Base-by-base conservation (phyloP, 2,113 vertebrate species). In the Psophia crepitans region DNA sequence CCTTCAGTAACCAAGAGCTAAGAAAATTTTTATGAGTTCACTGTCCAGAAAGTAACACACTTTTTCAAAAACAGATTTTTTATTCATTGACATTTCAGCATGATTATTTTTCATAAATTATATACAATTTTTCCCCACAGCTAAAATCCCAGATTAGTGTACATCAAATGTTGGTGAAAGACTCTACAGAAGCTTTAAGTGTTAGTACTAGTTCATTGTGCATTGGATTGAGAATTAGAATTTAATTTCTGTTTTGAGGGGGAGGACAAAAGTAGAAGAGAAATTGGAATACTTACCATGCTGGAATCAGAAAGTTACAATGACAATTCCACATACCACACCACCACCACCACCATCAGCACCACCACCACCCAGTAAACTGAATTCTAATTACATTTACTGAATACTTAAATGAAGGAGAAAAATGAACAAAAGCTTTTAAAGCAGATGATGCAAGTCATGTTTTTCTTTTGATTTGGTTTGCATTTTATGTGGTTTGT, bases 391-490 rank as follows among this genome's bases (percentile, higher is more conserved):
- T 87, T 91, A 61, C 19, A 33, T 90, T 80, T 87, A 58, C 46
- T 26, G 60, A 79, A 58, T 75, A 75, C 21, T 70, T 90, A 82
- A 76, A 73, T 43, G 20, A 58, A 87, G 20, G 23, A 80, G 37
- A 81, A 90, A 81, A 90, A 65, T 37, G 18, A 88, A 65, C 66
- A 66, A 73, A 90, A 93, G 20, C 78, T 96, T 96, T 87, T 88
- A 92, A 85, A 87, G 64, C 9, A 75, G 74, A 73, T 37, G 5
- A 77, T 91, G 48, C 32, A 44, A 65, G 58, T 46, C 32, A 54
- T 88, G 16, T 74, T 96, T 92, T 96, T 68, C n/a, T 91, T 93
- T 49, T 82, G 60, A 79, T 89, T 97, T 91, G 37, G 33, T 48
- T 84, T 81, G 39, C 81, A 63, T 89, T 91, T 90, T 96, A 61